Conservation (phyloP, 2,797 vertebrate species). For the Chloroceryle inda region DNA sequence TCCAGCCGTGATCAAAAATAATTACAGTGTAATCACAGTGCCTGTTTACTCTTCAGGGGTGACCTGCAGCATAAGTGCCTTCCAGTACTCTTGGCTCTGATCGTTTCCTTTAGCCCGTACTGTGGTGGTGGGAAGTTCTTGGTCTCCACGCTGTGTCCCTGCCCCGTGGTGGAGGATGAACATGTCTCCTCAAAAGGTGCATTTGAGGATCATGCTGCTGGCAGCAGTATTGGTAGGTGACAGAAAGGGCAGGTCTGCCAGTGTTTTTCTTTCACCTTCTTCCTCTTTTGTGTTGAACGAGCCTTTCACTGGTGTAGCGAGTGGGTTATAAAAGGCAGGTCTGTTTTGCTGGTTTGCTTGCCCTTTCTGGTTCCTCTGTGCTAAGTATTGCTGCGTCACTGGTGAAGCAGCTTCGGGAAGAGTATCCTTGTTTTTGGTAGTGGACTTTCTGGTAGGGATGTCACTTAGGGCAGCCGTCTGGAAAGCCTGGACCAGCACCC, state of each 20-base stretch:
- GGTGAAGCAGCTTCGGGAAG: background rate
- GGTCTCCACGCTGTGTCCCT: background rate
- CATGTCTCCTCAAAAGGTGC: fast-evolving
- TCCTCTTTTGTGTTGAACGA: background rate
- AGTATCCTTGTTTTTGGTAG: background rate
- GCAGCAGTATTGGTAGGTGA: background rate
- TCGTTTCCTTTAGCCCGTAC: fast-evolving
- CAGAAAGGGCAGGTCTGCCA: background rate
- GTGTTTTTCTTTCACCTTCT: background rate
- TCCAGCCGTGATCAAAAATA: background rate
- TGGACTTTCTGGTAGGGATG: background rate
- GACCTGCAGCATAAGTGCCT: background rate
- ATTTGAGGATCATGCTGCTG: background rate
- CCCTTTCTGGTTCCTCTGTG: background rate
- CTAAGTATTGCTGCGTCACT: background rate
- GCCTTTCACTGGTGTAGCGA: background rate
- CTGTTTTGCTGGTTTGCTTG: background rate
- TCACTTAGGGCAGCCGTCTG: background rate
- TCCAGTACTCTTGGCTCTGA: background rate
- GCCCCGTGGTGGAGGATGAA: fast-evolving
- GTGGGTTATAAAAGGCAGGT: background rate
- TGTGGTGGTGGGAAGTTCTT: background rate
- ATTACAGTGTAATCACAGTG: background rate
- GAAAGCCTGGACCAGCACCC: background rate
- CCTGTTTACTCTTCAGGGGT: background rate